Evolutionary conservation across 2,888 invertebrate genomes (phyloP).

Genomic region (Podotricha telesiphe): DNA sequence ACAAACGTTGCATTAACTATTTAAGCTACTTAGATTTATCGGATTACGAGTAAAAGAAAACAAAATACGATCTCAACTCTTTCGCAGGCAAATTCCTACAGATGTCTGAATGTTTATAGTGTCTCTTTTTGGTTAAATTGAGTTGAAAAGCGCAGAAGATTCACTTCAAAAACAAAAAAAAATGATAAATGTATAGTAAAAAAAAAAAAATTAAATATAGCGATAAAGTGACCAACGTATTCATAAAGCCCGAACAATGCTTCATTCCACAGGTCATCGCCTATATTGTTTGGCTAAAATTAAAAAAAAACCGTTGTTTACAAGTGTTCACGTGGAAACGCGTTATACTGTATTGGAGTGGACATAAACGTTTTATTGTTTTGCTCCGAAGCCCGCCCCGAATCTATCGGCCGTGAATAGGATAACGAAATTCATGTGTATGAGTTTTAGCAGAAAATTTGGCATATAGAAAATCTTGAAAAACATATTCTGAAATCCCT

Average conservation of each 20-base stretch:
- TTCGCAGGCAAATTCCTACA: no score
- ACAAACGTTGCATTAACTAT: no score
- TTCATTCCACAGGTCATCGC: conserved; percentile 1
- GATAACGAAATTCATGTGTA: background rate
- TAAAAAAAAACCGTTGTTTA: background rate
- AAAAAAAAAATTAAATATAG: background rate
- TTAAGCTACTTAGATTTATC: no score
- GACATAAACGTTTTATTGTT: conserved; percentile 2
- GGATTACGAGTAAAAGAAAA: no score
- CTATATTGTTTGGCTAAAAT: conserved; percentile 15
- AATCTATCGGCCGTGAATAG: background rate
- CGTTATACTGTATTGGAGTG: conserved; percentile 7
- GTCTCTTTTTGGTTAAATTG: no score
- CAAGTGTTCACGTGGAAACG: conserved; percentile 9
- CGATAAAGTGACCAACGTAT: background rate
- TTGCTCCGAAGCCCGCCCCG: background rate
- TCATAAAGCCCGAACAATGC: conserved; percentile 3
- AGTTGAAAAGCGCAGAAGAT: no score
- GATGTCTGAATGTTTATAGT: no score
- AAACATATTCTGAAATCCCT: no score
- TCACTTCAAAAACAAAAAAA: no score
- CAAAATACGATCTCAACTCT: no score
- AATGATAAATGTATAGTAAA: no score
- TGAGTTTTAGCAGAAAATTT: background rate
- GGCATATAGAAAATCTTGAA: background rate